A percentile compares a stretch with the other conserved stretches of the same genome.
Conservation (phyloP, 2,888 invertebrate species). For the Oligia latruncula region DNA sequence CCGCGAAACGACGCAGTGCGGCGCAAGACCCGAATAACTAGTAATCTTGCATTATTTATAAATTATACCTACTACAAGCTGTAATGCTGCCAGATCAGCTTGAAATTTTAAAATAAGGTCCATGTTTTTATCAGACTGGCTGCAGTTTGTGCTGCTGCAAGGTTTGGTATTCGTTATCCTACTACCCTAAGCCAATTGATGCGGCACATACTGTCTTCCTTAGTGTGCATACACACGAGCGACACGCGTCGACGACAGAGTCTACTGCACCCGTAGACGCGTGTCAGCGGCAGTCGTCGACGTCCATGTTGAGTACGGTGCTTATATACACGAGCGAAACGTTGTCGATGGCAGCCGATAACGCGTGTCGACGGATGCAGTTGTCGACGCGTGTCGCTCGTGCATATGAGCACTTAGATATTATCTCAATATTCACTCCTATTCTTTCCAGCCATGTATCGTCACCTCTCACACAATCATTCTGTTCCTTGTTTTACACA, state of each 20-base stretch:
- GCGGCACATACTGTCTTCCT: neutral
- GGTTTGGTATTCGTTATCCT: neutral
- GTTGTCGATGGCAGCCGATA: no score
- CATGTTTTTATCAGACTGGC: neutral
- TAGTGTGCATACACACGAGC: neutral
- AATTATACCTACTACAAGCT: slow-evolving; percentile 8
- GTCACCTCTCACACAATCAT: neutral
- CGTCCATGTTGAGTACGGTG: neutral
- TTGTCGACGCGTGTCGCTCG: no score
- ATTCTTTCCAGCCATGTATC: neutral
- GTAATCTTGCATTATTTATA: slow-evolving; percentile 27
- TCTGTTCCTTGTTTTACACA: no score
- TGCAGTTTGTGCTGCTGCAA: neutral
- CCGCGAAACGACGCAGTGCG: slow-evolving; percentile 44
- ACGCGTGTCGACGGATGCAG: no score
- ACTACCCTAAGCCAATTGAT: neutral
- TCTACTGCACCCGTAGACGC: neutral
- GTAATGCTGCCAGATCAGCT: neutral
- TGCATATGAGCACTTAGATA: no score
- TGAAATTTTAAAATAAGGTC: neutral
- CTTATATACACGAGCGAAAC: no score
- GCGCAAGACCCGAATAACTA: slow-evolving; percentile 32
- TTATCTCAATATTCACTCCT: neutral
- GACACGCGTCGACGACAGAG: neutral
- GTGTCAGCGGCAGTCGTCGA: neutral